These are phyloP conservation scores for Leptopilina syphax DNA, from an alignment of 2,888 invertebrate species.

Conservation along the genomic window DNA sequence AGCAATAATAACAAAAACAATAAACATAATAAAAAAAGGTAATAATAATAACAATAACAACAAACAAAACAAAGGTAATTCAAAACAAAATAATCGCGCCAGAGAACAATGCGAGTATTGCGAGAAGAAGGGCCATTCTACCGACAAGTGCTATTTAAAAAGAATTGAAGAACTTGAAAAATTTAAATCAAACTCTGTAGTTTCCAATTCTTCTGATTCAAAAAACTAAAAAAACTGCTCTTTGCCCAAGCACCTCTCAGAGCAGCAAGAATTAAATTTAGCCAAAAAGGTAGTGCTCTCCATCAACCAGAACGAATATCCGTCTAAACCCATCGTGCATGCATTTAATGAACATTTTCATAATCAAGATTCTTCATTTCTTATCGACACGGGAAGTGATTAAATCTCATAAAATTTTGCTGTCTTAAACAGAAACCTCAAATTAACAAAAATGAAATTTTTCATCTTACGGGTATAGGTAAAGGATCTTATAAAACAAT, in stretches of 20 bases:
- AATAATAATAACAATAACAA: too few relatives aligned
- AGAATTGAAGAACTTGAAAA: neutral
- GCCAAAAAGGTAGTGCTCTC: neutral
- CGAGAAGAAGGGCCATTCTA: neutral
- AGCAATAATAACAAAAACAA: too few relatives aligned
- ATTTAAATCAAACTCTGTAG: too few relatives aligned
- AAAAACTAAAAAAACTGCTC: neutral
- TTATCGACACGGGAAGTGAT: constrained; percentile 8
- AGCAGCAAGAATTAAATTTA: neutral
- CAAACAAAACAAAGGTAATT: too few relatives aligned
- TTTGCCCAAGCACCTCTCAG: neutral
- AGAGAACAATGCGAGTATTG: neutral
- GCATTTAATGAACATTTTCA: neutral
- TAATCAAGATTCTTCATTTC: neutral
- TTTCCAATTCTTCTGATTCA: neutral
- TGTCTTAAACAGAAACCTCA: neutral
- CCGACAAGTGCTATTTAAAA: neutral
- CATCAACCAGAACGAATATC: neutral
- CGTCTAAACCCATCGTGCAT: neutral
- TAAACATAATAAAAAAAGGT: too few relatives aligned
- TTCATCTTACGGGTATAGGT: neutral
- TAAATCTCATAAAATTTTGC: constrained; percentile 1
- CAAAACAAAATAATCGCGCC: neutral
- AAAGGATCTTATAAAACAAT: neutral
- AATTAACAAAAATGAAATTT: neutral